phyloP scores from a whole-genome alignment of 2,888 invertebrate species.

The Ormyrus thymus region DNA sequence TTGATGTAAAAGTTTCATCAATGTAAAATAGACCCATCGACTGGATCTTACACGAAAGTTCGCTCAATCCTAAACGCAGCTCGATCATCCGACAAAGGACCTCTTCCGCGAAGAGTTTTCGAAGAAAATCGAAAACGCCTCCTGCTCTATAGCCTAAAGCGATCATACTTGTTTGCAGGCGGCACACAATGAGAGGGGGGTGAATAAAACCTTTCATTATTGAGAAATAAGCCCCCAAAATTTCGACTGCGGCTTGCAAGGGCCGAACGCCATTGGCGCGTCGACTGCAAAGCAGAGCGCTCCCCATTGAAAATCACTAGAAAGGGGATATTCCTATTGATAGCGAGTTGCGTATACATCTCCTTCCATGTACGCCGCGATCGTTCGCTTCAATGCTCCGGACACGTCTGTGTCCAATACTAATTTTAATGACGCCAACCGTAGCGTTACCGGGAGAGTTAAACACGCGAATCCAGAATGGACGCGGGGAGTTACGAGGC shows the following conservation, averaged over 20 bases:
- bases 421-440: conserved; percentile 1
- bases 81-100: too few species aligned
- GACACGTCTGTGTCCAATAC: conserved; percentile 9
- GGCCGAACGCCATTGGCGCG: too few species aligned
- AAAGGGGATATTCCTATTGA: too few species aligned
- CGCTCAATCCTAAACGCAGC: too few species aligned
- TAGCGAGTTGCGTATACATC: not conserved
- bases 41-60: too few species aligned
- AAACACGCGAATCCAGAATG: too few species aligned
- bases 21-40: too few species aligned
- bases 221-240: conserved; percentile 38
- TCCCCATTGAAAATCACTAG: too few species aligned
- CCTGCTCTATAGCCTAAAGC: not conserved
- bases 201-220: conserved; percentile 12
- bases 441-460: not conserved
- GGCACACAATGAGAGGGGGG: not conserved
- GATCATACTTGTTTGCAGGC: not conserved
- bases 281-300: too few species aligned
- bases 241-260: conserved; percentile 18
- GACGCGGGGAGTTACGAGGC: too few species aligned
- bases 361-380: not conserved
- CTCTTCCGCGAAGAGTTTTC: too few species aligned
- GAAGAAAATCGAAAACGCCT: not conserved
- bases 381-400: conserved; percentile 1
- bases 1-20: too few species aligned